Conservation (phyloP, 2,888 invertebrate genomes). For the Drosophila ustulata region DNA sequence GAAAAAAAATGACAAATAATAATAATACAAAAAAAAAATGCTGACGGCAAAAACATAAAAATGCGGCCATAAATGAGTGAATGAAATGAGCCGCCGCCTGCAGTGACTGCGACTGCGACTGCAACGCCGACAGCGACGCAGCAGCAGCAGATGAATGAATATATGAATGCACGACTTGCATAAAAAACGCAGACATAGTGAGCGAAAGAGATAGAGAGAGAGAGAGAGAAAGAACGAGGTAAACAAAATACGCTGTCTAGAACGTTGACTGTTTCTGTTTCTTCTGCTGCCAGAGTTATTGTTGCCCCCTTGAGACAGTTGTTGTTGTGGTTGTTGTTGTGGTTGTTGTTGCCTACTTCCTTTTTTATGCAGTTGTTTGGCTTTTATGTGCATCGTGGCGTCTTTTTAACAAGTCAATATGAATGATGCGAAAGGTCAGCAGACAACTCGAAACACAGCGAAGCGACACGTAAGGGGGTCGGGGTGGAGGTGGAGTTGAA, state of each 20-base stretch:
- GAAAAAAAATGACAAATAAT: background rate
- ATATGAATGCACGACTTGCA: slow-evolving; percentile 67
- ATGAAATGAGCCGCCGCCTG: slow-evolving; percentile 60
- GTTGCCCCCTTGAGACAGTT: slow-evolving; percentile 67
- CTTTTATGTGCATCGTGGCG: slow-evolving; percentile 54
- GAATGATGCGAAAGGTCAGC: slow-evolving; percentile 77
- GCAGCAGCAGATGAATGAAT: slow-evolving; percentile 68
- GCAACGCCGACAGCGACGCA: slow-evolving; percentile 17
- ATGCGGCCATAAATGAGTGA: slow-evolving; percentile 68
- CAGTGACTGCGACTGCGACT: slow-evolving; percentile 14
- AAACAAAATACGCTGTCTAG: slow-evolving; percentile 42
- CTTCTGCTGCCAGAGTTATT: slow-evolving; percentile 23
- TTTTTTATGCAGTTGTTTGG: slow-evolving; percentile 42
- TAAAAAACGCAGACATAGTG: slow-evolving; percentile 50
- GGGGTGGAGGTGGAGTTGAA: slow-evolving; percentile 12
- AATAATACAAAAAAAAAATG: slow-evolving; percentile 42
- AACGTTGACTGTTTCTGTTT: slow-evolving; percentile 18
- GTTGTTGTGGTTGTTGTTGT: slow-evolving; percentile 48
- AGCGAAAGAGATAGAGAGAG: slow-evolving; percentile 5
- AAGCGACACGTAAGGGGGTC: slow-evolving; percentile 44
- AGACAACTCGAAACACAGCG: slow-evolving; percentile 57
- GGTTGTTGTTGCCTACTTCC: slow-evolving; percentile 52
- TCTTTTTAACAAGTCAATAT: slow-evolving; percentile 77
- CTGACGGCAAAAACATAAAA: slow-evolving; percentile 57
- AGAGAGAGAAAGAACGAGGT: slow-evolving; percentile 17